Evolutionary conservation across 2,113 vertebrate species (phyloP), one percentile per base, ranked within the genome.

Genomic region (Conger conger): DNA sequence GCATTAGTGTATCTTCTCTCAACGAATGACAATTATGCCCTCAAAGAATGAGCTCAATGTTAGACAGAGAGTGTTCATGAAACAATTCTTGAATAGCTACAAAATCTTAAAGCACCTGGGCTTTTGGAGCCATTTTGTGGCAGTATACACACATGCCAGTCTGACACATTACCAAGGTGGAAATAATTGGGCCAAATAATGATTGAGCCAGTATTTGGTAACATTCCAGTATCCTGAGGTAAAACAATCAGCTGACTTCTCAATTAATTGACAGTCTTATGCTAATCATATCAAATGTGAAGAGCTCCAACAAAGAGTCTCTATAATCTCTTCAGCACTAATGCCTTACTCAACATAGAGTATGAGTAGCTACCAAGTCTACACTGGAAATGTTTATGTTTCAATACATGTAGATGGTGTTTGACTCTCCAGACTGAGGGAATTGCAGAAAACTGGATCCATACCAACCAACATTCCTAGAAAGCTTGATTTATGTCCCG

Each of bases 381-480:
- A n/a, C 15, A 7, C 57, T 6, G 60, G 33, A 63, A 50, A 57
- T 63, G 37, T 77, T 82, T 86, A 60, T 86, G 79, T 40, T 30
- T 63, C 35, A 60, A 77, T 38, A 38, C 76, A 83, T 79, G 30
- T 53, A n/a, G 73, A 60, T 78, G n/a, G 60, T 79, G n/a, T 76
- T 80, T 63, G 54, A 73, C 40, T 50, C 82, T 81, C 76, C 63
- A 68, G 83, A 78, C 82, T 54, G 54, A 73, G 84, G 57, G 80
- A 35, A 73, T 38, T 30, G 35, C 45, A 60, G 73, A 63, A 78
- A 88, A 85, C 57, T 86, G 79, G 54, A 88, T 85, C 50, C 76
- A 84, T 83, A 53, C 53, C 57, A 53, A 83, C 76, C 42, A 83
- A 36, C 63, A 81, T 85, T 87, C 83, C 82, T 73, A 78, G 81